Conservation (phyloP, 2,888 invertebrate species). For the Himalopsyche kuldschensis region DNA sequence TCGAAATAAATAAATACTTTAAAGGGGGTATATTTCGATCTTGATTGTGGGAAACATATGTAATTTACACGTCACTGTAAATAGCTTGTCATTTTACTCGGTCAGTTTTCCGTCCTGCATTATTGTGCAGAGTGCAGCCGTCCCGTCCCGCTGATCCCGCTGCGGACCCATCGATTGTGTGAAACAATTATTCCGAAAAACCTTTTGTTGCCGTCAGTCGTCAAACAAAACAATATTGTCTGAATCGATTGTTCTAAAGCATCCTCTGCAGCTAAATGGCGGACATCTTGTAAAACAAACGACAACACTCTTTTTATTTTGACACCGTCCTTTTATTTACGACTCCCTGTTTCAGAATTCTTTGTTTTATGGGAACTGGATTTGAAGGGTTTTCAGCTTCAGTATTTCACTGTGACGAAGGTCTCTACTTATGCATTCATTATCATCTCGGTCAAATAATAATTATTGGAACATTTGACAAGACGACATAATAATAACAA, state of each 20-base stretch:
- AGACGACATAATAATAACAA: too few species aligned
- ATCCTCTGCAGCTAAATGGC: neutral
- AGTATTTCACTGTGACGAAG: neutral
- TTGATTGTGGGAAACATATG: too few species aligned
- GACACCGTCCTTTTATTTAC: neutral
- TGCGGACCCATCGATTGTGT: neutral
- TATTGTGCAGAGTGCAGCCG: neutral
- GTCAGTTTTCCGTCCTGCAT: too few species aligned
- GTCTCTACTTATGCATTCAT: too few species aligned
- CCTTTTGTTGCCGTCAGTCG: neutral
- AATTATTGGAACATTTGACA: too few species aligned
- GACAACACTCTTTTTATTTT: neutral
- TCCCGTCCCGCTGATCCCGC: too few species aligned
- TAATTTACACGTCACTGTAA: too few species aligned
- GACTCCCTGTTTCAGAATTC: neutral
- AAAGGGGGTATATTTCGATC: too few species aligned
- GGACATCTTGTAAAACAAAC: neutral
- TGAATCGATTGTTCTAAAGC: neutral
- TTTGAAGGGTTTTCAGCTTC: neutral
- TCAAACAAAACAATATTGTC: neutral
- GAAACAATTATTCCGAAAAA: neutral
- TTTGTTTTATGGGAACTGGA: neutral
- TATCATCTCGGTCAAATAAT: too few species aligned
- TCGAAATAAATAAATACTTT: too few species aligned
- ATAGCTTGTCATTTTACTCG: too few species aligned